These are phyloP conservation scores for Eurypyga helias DNA, from an alignment of 2,113 vertebrate genomes.

Conservation along the genomic window DNA sequence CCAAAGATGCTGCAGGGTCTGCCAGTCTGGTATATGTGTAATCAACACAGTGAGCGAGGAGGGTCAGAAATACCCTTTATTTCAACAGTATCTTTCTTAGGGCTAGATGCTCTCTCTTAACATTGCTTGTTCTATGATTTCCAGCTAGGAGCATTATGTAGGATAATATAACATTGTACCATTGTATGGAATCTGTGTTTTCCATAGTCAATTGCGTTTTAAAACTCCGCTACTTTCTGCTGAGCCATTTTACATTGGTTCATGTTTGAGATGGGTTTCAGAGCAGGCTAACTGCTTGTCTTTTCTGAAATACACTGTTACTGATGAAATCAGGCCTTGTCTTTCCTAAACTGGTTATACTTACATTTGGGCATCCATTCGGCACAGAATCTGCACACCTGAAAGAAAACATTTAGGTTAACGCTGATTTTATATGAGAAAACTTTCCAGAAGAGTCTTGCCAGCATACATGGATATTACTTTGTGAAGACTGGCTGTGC, in stretches of 20 bases:
- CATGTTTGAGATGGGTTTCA: not conserved
- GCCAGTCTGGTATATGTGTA: not conserved
- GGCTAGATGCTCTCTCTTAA: not conserved
- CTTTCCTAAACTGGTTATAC: not conserved
- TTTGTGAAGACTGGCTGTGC: not conserved
- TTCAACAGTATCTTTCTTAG: not conserved
- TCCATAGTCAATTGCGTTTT: not conserved
- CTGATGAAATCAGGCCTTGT: not conserved
- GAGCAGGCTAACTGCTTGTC: not conserved
- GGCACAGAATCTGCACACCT: not conserved
- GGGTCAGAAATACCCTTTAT: not conserved
- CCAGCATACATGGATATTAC: not conserved
- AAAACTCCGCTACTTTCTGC: not conserved
- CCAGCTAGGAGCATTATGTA: not conserved
- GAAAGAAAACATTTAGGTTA: not conserved
- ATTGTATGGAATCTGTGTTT: not conserved
- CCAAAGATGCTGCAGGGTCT: not conserved
- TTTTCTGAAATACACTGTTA: not conserved
- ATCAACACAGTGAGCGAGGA: not conserved
- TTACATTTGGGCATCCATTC: not conserved
- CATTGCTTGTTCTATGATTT: not conserved
- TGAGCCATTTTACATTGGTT: not conserved
- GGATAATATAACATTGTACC: not conserved
- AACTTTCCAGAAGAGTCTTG: not conserved
- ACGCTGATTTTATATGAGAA: not conserved